Conservation (phyloP, 1,140 invertebrate genomes). For the Andricus grossulariae region DNA sequence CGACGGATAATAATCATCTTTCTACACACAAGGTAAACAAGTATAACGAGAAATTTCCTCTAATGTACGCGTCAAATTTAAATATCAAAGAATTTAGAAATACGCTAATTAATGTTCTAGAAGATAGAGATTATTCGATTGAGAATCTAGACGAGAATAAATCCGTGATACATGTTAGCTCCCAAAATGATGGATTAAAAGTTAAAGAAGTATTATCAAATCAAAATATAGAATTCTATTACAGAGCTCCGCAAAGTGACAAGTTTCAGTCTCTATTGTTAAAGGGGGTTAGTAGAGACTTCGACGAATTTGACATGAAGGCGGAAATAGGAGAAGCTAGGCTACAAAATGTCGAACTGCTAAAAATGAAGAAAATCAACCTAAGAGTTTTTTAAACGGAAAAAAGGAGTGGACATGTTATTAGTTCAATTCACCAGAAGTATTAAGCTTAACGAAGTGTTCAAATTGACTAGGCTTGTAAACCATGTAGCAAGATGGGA, state of each 20-base stretch:
- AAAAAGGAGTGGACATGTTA: neutral
- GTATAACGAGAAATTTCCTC: neutral
- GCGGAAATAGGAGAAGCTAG: neutral
- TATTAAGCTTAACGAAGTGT: neutral
- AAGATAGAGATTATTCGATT: neutral
- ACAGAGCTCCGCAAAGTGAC: neutral
- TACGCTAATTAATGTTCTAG: neutral
- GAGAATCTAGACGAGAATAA: neutral
- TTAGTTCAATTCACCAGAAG: neutral
- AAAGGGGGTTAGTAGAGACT: neutral
- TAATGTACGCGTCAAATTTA: neutral
- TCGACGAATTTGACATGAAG: neutral
- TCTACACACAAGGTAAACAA: too few species aligned
- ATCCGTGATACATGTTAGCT: neutral
- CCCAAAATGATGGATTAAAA: neutral
- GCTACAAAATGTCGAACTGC: neutral
- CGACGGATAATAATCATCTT: too few species aligned
- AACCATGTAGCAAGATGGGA: conserved; percentile 38
- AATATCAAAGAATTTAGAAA: neutral
- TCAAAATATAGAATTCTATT: neutral
- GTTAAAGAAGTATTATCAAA: neutral
- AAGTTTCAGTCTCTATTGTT: conserved; percentile 2
- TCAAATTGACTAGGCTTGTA: conserved; percentile 4
- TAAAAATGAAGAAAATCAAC: conserved; percentile 21
- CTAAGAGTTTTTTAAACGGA: neutral